These are phyloP conservation scores for Ardeotis arabs DNA, from an alignment of 2,113 vertebrate genomes.

Conservation along the genomic window DNA sequence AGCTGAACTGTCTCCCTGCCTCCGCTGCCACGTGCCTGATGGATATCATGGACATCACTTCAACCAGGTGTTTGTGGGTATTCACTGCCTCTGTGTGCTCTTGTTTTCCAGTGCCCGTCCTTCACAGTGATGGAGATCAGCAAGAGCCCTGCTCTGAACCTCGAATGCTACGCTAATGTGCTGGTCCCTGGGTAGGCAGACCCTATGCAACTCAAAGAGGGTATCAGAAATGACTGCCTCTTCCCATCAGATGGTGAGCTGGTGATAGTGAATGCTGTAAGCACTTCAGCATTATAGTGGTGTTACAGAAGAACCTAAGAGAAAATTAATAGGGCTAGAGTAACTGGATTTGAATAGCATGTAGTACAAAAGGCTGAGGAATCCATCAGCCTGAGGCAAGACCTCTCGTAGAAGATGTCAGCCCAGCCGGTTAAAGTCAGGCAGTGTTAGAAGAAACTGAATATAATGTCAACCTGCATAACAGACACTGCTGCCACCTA, in stretches of 20 bases:
- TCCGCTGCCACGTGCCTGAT: rapidly evolving
- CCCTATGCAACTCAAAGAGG: neutral
- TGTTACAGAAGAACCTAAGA: neutral
- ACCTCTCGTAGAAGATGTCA: slow-evolving; percentile 38
- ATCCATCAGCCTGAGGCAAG: slow-evolving; percentile 26
- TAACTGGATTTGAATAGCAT: neutral
- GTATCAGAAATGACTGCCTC: neutral
- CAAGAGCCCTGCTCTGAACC: neutral
- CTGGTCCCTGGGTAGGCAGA: neutral
- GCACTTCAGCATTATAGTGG: neutral
- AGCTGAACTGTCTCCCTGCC: neutral
- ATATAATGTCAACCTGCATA: neutral
- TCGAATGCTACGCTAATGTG: rapidly evolving
- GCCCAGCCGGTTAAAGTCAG: slow-evolving; percentile 22
- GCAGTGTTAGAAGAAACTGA: neutral
- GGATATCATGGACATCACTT: neutral
- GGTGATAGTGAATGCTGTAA: neutral
- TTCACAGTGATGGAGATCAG: neutral
- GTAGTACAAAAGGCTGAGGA: slow-evolving; percentile 21
- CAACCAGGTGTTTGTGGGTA: rapidly evolving
- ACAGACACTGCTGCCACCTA: slow-evolving; percentile 28
- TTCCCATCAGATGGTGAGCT: neutral
- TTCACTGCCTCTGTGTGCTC: neutral
- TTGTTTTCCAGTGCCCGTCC: neutral
- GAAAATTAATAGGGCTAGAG: slow-evolving; percentile 17